Conservation (phyloP, 1,140 invertebrate genomes). For the Luehdorfia chinensis region DNA sequence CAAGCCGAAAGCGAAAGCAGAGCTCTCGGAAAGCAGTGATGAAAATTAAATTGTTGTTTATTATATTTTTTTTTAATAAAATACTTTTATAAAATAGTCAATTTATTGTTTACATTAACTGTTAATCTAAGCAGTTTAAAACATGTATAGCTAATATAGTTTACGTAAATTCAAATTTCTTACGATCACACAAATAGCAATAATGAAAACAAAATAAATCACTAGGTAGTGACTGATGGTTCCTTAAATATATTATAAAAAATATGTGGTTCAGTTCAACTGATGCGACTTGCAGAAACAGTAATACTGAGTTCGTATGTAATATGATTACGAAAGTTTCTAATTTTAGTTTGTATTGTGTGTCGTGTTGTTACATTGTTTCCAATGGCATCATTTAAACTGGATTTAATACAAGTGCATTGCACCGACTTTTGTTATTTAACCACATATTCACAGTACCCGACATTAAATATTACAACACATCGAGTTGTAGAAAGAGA, state of each 20-base stretch:
- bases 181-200: slow-evolving; percentile 11
- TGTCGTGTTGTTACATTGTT: too few relatives aligned
- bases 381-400: too few relatives aligned
- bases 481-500: too few relatives aligned
- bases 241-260: slow-evolving; percentile 1
- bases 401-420: too few relatives aligned
- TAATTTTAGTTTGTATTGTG: too few relatives aligned
- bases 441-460: too few relatives aligned
- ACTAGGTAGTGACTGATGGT: slow-evolving; percentile 3
- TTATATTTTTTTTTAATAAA: slow-evolving; percentile 33
- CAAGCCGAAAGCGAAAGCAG: slow-evolving; percentile 78
- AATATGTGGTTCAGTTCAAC: slow-evolving; percentile 1
- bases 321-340: too few relatives aligned
- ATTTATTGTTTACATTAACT: slow-evolving; percentile 63
- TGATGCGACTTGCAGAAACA: too few relatives aligned
- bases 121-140: slow-evolving; percentile 27
- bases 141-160: slow-evolving; percentile 16
- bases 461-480: too few relatives aligned
- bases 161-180: slow-evolving; percentile 14
- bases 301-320: too few relatives aligned
- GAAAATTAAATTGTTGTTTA: slow-evolving; percentile 62
- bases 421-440: too few relatives aligned
- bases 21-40: slow-evolving; percentile 83
- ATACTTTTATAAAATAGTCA: slow-evolving; percentile 57
- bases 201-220: slow-evolving; percentile 1